Conservation (phyloP, 2,113 vertebrate genomes). For the Strigops habroptila region DNA sequence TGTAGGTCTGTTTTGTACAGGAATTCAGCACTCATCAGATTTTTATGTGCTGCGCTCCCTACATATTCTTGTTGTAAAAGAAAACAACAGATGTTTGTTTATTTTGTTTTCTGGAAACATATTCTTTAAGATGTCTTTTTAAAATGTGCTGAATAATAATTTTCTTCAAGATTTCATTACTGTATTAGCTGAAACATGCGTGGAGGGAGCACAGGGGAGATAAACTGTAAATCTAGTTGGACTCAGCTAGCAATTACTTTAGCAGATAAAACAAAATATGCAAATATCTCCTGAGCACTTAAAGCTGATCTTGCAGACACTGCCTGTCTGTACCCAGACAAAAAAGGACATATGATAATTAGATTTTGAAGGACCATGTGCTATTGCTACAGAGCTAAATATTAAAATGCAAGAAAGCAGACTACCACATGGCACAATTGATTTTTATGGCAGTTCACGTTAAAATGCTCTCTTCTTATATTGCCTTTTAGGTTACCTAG, state of each 20-base stretch:
- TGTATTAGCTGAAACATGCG: not conserved
- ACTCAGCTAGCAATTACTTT: not conserved
- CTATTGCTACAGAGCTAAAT: constrained; percentile 42
- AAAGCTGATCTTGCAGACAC: not conserved
- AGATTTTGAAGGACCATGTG: constrained; percentile 40
- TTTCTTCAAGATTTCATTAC: not conserved
- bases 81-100: not conserved
- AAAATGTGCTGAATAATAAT: not conserved
- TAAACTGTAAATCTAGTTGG: not conserved
- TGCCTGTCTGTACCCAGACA: not conserved
- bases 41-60: not conserved
- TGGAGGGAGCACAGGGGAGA: not conserved
- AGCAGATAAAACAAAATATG: constrained; percentile 30
- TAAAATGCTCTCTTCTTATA: constrained; percentile 71
- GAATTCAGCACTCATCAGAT: not conserved
- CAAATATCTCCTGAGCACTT: not conserved
- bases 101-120: not conserved
- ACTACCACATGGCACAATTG: constrained; percentile 46
- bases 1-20: not conserved
- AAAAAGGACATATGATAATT: constrained; percentile 8
- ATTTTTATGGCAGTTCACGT: constrained; percentile 62
- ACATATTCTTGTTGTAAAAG: not conserved
- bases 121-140: not conserved
- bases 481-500: constrained; percentile 76
- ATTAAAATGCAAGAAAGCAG: constrained; percentile 58